Conservation (phyloP, 64 coral and sea anemone species). For the Montipora foliosa region DNA sequence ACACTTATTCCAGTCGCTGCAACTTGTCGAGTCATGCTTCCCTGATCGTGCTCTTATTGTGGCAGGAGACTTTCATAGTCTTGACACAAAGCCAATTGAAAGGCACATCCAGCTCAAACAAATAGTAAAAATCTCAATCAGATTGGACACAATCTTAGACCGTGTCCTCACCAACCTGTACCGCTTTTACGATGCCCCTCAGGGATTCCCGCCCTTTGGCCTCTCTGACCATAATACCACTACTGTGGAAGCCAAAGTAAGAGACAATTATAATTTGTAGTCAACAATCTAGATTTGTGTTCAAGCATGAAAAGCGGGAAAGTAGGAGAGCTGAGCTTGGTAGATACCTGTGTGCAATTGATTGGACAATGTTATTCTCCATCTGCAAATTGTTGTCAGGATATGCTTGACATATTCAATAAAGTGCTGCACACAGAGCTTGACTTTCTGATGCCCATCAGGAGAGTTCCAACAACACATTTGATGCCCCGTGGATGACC, state of each 20-base stretch:
- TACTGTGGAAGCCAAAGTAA: background rate
- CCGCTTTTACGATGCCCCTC: background rate
- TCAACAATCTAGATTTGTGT: slow-evolving; percentile 25
- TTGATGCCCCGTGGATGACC: background rate
- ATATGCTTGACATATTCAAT: slow-evolving; percentile 2
- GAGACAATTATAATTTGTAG: background rate
- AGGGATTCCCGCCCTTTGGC: background rate
- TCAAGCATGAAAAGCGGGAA: background rate
- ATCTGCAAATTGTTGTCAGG: background rate
- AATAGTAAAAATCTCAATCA: background rate
- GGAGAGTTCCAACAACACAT: slow-evolving; percentile 6
- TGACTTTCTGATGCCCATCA: slow-evolving; percentile 13
- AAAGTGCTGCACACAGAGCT: slow-evolving; percentile 10
- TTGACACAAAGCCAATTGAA: background rate
- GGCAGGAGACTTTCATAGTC: background rate
- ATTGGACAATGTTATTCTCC: slow-evolving; percentile 10
- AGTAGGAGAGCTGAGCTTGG: slow-evolving; percentile 24
- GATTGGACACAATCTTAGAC: background rate
- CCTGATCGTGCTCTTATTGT: too few relatives aligned
- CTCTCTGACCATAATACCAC: background rate
- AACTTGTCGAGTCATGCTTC: too few relatives aligned
- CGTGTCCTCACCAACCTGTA: background rate
- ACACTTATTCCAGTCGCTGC: slow-evolving; percentile 13
- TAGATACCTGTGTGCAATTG: slow-evolving; percentile 40
- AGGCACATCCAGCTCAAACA: background rate